Evolutionary conservation across 2,888 invertebrate species (phyloP).

Genomic region (Agrotis clavis): DNA sequence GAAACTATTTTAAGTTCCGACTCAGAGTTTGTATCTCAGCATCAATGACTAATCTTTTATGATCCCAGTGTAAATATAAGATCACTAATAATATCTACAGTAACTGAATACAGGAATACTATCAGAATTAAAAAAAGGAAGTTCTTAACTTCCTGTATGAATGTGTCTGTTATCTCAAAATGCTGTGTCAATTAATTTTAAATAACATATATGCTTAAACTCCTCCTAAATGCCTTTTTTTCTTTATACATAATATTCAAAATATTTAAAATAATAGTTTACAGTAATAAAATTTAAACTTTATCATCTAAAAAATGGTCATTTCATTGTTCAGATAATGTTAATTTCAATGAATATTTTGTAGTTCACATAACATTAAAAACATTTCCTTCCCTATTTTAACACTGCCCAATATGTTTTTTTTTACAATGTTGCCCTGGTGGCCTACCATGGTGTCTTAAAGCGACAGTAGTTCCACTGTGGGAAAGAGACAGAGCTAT

Average conservation of each 20-base stretch:
- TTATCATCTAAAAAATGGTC: no score
- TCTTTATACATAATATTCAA: not conserved
- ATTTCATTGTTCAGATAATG: no score
- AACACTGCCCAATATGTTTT: no score
- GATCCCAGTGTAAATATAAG: conserved; percentile 27
- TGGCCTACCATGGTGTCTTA: no score
- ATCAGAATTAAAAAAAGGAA: conserved; percentile 31
- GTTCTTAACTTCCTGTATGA: conserved; percentile 32
- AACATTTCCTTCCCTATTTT: not conserved
- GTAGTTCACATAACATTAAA: no score
- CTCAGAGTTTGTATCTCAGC: conserved; percentile 31
- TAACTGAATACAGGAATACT: not conserved
- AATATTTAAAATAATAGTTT: no score
- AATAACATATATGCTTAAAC: not conserved
- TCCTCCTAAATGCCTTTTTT: not conserved
- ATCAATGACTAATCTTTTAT: conserved; percentile 48
- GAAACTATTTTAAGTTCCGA: conserved; percentile 45
- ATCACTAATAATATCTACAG: conserved; percentile 21
- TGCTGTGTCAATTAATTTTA: not conserved
- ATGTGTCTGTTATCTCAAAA: conserved; percentile 32
- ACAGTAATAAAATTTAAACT: no score
- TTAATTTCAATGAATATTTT: no score
- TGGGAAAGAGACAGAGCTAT: no score
- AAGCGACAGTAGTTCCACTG: no score
- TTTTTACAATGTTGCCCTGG: no score